A percentile compares a stretch with the other conserved stretches of the same genome.
Evolutionary conservation across 1,140 invertebrate species (phyloP).

Genomic region (Chionoecetes opilio): DNA sequence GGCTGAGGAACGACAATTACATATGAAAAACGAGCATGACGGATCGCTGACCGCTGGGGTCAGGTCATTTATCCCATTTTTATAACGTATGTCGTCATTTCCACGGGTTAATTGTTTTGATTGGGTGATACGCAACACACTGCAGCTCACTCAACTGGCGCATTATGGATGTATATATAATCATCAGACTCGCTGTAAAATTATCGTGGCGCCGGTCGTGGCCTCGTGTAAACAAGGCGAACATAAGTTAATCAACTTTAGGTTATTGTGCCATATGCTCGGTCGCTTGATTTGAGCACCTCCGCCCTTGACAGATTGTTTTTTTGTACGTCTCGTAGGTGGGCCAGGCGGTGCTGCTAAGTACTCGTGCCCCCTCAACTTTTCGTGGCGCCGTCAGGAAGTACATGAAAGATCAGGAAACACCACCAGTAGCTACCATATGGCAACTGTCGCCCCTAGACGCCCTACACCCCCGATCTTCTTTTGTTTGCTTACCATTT

Average conservation of each 20-base stretch:
- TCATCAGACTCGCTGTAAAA: not conserved
- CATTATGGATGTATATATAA: not conserved
- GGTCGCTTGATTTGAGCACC: not conserved
- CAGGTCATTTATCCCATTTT: slow-evolving; percentile 50
- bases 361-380: not conserved
- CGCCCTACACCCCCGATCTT: slow-evolving; percentile 68
- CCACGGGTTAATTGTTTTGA: slow-evolving; percentile 72
- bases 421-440: slow-evolving; percentile 19
- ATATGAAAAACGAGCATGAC: slow-evolving; percentile 78
- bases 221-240: slow-evolving; percentile 41
- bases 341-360: not conserved
- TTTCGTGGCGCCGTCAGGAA: not conserved
- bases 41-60: slow-evolving; percentile 62
- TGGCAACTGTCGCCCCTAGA: slow-evolving; percentile 44
- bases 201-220: not conserved
- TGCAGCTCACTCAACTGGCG: not conserved
- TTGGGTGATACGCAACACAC: slow-evolving; percentile 21
- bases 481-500: slow-evolving; percentile 78
- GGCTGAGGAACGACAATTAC: slow-evolving; percentile 70
- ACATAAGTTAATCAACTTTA: slow-evolving; percentile 65
- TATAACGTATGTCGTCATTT: slow-evolving; percentile 64
- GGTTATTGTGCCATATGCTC: slow-evolving; percentile 49
- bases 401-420: not conserved
- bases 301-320: not conserved
- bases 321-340: not conserved